These are phyloP conservation scores for Scomberomorus guttatus DNA, from an alignment of 2,797 vertebrate species.

Conservation along the genomic window DNA sequence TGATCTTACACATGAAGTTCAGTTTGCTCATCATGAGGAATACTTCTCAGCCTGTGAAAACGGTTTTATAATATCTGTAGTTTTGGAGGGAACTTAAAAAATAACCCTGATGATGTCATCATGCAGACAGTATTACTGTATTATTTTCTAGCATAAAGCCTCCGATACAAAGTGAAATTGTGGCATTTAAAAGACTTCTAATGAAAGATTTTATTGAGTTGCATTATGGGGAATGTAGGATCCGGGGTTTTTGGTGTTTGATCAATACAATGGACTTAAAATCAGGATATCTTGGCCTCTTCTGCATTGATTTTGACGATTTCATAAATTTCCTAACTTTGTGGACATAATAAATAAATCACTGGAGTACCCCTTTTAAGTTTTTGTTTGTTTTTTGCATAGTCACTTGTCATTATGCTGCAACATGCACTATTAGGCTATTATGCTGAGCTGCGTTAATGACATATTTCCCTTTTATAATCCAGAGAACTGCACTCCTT, in stretches of 20 bases:
- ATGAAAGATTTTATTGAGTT: background rate
- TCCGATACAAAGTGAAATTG: background rate
- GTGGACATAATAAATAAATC: background rate
- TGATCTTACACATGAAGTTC: no score
- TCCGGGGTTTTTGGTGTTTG: background rate
- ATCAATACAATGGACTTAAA: background rate
- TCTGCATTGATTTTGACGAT: no score
- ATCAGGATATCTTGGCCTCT: background rate
- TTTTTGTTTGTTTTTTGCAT: background rate
- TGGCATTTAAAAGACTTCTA: background rate
- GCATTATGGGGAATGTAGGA: constrained; percentile 23
- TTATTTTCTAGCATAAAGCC: background rate
- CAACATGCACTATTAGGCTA: background rate
- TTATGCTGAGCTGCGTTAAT: constrained; percentile 11
- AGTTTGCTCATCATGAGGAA: no score
- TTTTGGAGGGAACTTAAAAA: background rate
- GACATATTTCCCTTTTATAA: background rate
- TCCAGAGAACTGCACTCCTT: constrained; percentile 86
- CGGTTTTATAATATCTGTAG: background rate
- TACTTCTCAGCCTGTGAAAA: background rate
- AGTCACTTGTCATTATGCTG: background rate
- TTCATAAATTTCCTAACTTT: background rate
- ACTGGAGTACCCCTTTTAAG: background rate
- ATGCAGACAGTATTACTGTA: background rate
- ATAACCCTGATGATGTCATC: background rate